Evolutionary conservation across 2,113 vertebrate genomes (phyloP).

Genomic region (Stigmatopora argus): DNA sequence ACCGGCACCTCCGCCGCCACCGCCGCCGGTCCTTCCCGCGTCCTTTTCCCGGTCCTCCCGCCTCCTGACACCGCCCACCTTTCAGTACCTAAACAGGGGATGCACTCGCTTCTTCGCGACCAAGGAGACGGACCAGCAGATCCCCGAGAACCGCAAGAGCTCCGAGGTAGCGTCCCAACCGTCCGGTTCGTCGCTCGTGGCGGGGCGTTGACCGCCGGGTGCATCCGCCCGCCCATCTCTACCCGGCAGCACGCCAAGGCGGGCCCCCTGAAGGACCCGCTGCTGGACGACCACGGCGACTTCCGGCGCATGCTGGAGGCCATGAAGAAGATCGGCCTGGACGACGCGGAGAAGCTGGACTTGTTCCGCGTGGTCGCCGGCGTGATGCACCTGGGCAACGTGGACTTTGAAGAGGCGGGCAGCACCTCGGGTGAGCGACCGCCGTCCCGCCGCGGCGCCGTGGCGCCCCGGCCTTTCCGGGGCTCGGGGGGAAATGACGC

Average conservation of each 20-base stretch:
- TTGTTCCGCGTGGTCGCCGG: conserved; percentile 94
- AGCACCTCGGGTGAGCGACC: conserved; percentile 80
- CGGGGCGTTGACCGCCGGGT: too few relatives aligned
- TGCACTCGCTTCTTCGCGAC: conserved; percentile 92
- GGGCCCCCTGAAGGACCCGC: conserved; percentile 89
- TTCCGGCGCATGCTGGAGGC: conserved; percentile 90
- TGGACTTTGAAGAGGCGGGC: conserved; percentile 96
- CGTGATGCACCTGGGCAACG: conserved; percentile 93
- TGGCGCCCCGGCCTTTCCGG: too few relatives aligned
- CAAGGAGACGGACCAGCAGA: conserved; percentile 90
- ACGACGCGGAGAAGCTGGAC: conserved; percentile 89
- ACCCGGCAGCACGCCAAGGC: conserved; percentile 78
- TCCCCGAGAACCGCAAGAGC: conserved; percentile 91
- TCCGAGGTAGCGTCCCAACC: conserved; percentile 76
- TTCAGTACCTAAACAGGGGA: conserved; percentile 91
- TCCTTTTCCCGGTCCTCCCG: too few relatives aligned
- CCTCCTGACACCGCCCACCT: neutral
- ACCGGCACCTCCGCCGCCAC: too few relatives aligned
- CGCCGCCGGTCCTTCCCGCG: too few relatives aligned
- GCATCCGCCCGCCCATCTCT: too few relatives aligned
- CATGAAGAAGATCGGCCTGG: conserved; percentile 97
- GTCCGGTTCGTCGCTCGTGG: too few relatives aligned
- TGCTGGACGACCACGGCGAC: conserved; percentile 92
- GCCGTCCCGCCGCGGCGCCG: too few relatives aligned
- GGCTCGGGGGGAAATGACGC: neutral